Percentiles rank a stretch among this genome's conserved stretches.
These are phyloP conservation scores for Menura novaehollandiae DNA, from an alignment of 2,113 vertebrate genomes.

Conservation along the genomic window DNA sequence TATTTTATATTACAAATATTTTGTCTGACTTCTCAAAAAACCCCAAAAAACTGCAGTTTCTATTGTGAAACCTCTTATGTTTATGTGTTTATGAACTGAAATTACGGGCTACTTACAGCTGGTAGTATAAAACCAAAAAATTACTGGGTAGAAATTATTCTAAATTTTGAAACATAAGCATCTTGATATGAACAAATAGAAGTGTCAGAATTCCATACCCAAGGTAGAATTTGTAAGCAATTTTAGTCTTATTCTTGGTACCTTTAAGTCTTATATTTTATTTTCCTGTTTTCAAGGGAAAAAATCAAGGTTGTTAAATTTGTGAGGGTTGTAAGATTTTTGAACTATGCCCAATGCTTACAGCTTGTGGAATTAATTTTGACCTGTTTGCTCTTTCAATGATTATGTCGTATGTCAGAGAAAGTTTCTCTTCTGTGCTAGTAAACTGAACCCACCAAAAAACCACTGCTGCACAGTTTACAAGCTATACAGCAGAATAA, in stretches of 20 bases:
- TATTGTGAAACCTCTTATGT: neutral
- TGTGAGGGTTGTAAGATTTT: neutral
- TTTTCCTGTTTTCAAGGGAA: neutral
- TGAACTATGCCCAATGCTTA: neutral
- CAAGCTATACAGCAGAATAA: neutral
- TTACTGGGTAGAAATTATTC: neutral
- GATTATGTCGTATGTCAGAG: neutral
- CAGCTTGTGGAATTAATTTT: constrained; percentile 7
- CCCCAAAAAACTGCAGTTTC: neutral
- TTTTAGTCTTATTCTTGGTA: neutral
- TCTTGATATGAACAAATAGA: neutral
- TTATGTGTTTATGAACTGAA: neutral
- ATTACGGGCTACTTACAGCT: neutral
- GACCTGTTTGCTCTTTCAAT: neutral
- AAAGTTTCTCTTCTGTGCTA: neutral
- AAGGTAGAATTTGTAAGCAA: neutral
- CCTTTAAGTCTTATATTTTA: neutral
- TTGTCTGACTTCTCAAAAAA: neutral
- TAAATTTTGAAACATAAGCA: neutral
- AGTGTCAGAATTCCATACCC: neutral
- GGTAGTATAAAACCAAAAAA: neutral
- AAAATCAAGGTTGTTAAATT: neutral
- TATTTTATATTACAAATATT: neutral
- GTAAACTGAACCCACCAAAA: neutral
- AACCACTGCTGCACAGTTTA: neutral